Evolutionary conservation across 2,797 vertebrate genomes (phyloP).

Genomic region (Petrocephalus schoutedeni): DNA sequence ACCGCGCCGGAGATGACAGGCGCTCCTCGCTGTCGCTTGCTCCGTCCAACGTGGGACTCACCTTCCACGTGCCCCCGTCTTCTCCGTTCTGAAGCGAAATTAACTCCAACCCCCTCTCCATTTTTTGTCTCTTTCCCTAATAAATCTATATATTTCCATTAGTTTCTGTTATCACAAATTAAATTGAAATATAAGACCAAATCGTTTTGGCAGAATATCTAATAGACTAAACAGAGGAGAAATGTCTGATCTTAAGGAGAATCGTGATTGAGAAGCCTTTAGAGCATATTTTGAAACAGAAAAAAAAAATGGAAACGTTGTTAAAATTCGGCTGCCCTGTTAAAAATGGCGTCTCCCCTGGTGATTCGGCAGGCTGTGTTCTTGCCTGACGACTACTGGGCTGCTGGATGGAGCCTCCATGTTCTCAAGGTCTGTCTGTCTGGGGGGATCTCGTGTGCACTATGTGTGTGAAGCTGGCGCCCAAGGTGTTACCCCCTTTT

Average conservation of each 20-base stretch:
- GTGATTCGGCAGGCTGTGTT: not conserved
- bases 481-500: not conserved
- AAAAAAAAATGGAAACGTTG: not conserved
- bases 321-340: not conserved
- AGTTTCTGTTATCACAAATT: not conserved
- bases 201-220: not conserved
- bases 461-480: not conserved
- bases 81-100: not conserved
- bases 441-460: not conserved
- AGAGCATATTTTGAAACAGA: not conserved
- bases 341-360: not conserved
- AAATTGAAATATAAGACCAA: not conserved
- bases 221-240: not conserved
- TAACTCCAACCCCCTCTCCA: not conserved
- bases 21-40: not conserved
- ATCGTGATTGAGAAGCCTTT: not conserved
- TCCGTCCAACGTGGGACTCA: not conserved
- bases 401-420: not conserved
- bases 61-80: not conserved
- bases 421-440: not conserved
- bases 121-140: not conserved
- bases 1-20: not conserved
- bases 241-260: too few species aligned
- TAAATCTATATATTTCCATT: not conserved
- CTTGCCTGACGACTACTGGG: not conserved